A percentile compares a stretch with the other conserved stretches of the same genome.
Evolutionary conservation across 2,888 invertebrate species (phyloP).

Genomic region (Dusona sp.): DNA sequence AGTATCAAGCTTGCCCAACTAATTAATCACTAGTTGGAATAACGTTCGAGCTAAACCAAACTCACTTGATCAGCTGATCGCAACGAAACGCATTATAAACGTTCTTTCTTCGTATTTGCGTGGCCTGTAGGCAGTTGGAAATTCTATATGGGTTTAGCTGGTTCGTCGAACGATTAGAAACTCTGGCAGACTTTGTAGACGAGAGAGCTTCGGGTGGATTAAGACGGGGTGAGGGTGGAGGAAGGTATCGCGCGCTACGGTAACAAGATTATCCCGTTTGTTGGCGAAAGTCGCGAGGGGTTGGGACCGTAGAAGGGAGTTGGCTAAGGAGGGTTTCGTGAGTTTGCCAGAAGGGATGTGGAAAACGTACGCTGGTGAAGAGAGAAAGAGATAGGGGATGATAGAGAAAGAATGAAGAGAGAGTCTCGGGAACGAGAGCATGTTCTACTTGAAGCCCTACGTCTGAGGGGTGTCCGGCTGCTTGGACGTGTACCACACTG

Average conservation of each 20-base stretch:
- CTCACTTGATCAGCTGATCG: neutral
- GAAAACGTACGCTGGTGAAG: conserved; percentile 40
- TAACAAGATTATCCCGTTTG: conserved; percentile 81
- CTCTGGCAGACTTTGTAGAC: conserved; percentile 46
- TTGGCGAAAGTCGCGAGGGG: conserved; percentile 53
- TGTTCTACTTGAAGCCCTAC: conserved; percentile 82
- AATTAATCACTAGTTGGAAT: neutral
- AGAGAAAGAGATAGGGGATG: conserved; percentile 39
- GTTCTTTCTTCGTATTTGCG: conserved; percentile 1
- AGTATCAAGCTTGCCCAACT: neutral
- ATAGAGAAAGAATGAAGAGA: conserved; percentile 49
- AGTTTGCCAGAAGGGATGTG: conserved; percentile 58
- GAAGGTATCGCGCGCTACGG: conserved; percentile 74
- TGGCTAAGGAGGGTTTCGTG: conserved; percentile 45
- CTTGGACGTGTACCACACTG: conserved; percentile 71
- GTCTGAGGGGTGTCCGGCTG: conserved; percentile 72
- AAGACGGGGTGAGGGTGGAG: conserved; percentile 23
- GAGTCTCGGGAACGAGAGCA: conserved; percentile 69
- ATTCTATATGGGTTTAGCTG: conserved; percentile 42
- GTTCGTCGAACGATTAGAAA: conserved; percentile 65
- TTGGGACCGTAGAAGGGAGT: conserved; percentile 30
- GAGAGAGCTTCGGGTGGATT: conserved; percentile 64
- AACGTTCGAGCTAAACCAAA: neutral
- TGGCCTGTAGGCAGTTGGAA: neutral
- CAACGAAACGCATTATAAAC: neutral